These are phyloP conservation scores for Coecobrya sp. DNA, from an alignment of 2,888 invertebrate species.

Conservation along the genomic window DNA sequence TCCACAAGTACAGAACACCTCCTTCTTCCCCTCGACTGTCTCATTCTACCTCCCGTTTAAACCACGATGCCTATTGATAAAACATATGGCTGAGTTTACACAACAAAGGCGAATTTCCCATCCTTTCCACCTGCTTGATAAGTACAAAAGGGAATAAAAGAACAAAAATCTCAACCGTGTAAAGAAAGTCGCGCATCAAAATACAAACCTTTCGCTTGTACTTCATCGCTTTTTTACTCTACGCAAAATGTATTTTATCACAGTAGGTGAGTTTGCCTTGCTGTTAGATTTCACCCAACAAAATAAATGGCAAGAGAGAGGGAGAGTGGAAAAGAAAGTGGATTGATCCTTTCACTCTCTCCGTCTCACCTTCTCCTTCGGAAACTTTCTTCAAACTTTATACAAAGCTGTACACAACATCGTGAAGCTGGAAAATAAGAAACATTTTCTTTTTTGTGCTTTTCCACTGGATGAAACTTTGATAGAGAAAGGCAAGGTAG, in stretches of 20 bases:
- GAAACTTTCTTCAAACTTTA: slow-evolving; percentile 5
- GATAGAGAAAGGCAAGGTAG: not conserved
- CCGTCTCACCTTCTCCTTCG: not conserved
- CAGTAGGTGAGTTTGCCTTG: slow-evolving; percentile 45
- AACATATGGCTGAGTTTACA: slow-evolving; percentile 39
- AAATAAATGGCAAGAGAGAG: not conserved
- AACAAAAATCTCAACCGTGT: slow-evolving; percentile 16
- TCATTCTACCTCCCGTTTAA: no score
- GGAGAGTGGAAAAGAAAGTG: not conserved
- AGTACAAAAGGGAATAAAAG: not conserved
- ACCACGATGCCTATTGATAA: slow-evolving; percentile 48
- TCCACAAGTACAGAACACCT: no score
- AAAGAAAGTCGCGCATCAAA: slow-evolving; percentile 15
- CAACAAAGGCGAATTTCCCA: slow-evolving; percentile 48
- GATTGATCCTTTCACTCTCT: slow-evolving; percentile 40
- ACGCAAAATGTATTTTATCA: slow-evolving; percentile 12
- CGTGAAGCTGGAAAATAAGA: not conserved
- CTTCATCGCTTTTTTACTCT: slow-evolving; percentile 17
- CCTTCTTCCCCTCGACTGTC: no score
- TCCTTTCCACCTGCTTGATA: not conserved
- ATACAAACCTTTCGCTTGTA: slow-evolving; percentile 23
- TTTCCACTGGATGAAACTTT: not conserved
- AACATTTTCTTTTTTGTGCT: not conserved
- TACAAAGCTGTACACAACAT: not conserved
- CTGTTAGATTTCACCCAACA: slow-evolving; percentile 1